A percentile compares a stretch with the other conserved stretches of the same genome.
Conservation (phyloP, 2,888 invertebrate genomes). For the Himalopsyche japonica region DNA sequence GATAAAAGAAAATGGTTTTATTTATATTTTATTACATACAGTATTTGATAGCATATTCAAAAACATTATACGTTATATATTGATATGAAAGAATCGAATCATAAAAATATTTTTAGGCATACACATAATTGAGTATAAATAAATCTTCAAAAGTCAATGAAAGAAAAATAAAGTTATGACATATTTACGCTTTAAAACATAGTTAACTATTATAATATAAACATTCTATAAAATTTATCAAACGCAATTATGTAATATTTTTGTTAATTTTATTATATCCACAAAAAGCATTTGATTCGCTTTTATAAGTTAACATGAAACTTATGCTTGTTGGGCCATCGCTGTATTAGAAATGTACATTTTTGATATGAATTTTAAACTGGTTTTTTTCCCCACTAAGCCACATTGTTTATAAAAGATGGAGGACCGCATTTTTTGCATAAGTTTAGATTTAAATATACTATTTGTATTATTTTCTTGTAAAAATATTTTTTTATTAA, state of each 20-base stretch:
- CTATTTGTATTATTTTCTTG: not conserved
- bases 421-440: not conserved
- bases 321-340: no score
- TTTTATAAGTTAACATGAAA: no score
- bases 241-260: no score
- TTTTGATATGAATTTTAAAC: no score
- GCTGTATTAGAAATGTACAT: no score
- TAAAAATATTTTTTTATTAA: not conserved
- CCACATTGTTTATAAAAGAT: not conserved
- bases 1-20: not conserved
- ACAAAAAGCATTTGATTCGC: no score
- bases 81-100: not conserved
- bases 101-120: not conserved
- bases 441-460: not conserved
- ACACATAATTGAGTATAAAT: not conserved
- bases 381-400: not conserved
- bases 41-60: not conserved
- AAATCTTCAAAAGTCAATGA: not conserved
- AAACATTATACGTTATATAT: not conserved
- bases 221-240: no score
- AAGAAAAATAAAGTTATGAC: not conserved
- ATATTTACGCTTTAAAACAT: not conserved
- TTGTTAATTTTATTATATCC: no score
- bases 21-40: not conserved
- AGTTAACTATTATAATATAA: not conserved